Evolutionary conservation across 23 tunicate genomes (phyloP), one percentile per base, ranked within the genome.

Genomic region (Diplosoma virens): DNA sequence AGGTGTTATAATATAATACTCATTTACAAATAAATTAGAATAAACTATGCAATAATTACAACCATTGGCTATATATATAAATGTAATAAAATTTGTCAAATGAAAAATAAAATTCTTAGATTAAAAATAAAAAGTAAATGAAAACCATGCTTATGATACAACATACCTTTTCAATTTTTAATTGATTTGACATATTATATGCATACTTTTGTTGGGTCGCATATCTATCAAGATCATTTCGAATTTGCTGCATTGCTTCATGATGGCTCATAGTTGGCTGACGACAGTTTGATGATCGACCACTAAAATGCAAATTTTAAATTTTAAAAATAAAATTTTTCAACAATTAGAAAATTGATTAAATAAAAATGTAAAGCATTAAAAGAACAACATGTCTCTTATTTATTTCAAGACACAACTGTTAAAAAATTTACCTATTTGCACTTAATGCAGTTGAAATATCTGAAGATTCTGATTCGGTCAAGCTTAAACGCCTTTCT

Each of bases 401-500:
- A 4, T 55, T 16, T 6, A 55, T 55, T 55, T 11, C 63, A 55
- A 41, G 50, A 9, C 9, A 41, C 9, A 9, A 7, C 50, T 14
- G 14, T 9, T 41, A 41, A 41, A 41, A 41, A 41, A 9, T 41
- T 3, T 17, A 63, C 82, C 82, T 64, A 29, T 56, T 58, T 17
- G 21, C 26, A 9, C 74, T 67, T 2, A 34, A 37, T 7, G 93
- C 75, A 2, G 41, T 33, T 0, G 86, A 68, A 11, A 73, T 65
- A 54, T 87, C 93, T 1, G 86, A 80, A 5, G 86, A 67, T 76
- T 87, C 95, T 23, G 87, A 76, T 26, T 87, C 95, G 2, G 87
- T 87, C 11, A 81, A 61, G 69, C 95, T 87, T 21, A 32, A 11
- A n/a, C 95, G 78, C 50, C 82, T 87, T 54, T 22, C 32, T 59